phyloP scores from a whole-genome alignment of 2,888 invertebrate species.

The Drosophila siamana region DNA sequence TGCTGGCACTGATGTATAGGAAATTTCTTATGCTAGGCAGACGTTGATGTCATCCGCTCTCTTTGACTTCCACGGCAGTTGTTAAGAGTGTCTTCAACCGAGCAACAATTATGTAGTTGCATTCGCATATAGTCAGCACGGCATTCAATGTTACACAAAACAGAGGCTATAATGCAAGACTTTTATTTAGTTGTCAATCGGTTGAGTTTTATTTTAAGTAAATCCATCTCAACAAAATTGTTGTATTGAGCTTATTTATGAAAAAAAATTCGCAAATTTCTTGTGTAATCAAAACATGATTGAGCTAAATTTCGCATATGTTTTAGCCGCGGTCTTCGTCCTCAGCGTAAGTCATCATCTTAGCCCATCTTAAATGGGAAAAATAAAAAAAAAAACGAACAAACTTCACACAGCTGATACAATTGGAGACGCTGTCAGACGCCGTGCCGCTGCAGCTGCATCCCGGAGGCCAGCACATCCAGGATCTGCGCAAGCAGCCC shows the following conservation, averaged over 20 bases:
- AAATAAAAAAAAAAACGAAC: no score
- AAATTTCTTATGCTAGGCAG: no score
- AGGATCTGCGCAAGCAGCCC: neutral
- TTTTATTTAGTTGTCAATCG: neutral
- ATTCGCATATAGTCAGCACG: neutral
- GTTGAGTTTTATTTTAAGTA: neutral
- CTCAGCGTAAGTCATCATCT: constrained; percentile 13
- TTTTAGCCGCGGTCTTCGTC: constrained; percentile 10
- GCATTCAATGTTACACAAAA: neutral
- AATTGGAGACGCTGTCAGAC: neutral
- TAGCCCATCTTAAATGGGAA: no score
- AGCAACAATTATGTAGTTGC: no score
- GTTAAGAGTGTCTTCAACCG: no score
- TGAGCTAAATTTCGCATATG: constrained; percentile 15
- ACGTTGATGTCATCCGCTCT: no score
- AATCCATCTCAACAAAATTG: neutral
- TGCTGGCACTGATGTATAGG: no score
- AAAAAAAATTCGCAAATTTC: constrained; percentile 7
- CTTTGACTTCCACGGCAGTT: no score
- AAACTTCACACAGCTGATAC: neutral
- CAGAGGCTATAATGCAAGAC: neutral
- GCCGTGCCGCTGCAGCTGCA: constrained; percentile 8
- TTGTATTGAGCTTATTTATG: neutral
- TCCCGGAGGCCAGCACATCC: neutral
- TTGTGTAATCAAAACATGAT: constrained; percentile 30